Evolutionary conservation across 2,113 vertebrate genomes (phyloP).

Genomic region (Gymnobelideus leadbeateri): DNA sequence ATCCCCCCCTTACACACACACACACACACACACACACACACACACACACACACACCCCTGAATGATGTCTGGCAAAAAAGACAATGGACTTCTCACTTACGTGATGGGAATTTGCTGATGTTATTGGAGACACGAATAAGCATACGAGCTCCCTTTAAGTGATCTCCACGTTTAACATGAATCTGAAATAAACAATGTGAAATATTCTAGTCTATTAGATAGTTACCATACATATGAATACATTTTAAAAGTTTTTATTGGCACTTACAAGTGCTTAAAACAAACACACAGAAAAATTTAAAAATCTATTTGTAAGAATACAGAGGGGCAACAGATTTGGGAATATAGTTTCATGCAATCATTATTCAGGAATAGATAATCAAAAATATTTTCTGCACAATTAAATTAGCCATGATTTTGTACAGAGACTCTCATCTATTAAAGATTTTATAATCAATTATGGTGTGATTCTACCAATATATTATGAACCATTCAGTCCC

Average conservation of each 20-base stretch:
- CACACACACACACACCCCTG: neutral
- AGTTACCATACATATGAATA: neutral
- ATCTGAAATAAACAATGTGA: constrained; percentile 84
- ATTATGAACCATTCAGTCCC: neutral
- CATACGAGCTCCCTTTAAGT: constrained; percentile 96
- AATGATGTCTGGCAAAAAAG: neutral
- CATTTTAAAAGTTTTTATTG: neutral
- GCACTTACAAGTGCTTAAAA: neutral
- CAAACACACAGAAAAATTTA: neutral
- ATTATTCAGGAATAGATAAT: neutral
- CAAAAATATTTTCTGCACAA: neutral
- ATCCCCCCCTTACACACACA: neutral
- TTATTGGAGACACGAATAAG: constrained; percentile 98
- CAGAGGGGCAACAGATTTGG: neutral
- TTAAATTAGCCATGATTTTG: neutral
- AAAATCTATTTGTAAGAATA: neutral
- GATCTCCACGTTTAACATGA: constrained; percentile 94
- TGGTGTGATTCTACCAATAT: neutral
- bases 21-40: neutral
- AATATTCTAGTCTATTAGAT: neutral
- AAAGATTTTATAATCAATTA: neutral
- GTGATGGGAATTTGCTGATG: constrained; percentile 97
- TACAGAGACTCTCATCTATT: neutral
- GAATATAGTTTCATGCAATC: neutral
- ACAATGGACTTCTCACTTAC: constrained; percentile 86